Evolutionary conservation across 2,888 invertebrate species (phyloP).

Genomic region (Agriopis aurantiaria): DNA sequence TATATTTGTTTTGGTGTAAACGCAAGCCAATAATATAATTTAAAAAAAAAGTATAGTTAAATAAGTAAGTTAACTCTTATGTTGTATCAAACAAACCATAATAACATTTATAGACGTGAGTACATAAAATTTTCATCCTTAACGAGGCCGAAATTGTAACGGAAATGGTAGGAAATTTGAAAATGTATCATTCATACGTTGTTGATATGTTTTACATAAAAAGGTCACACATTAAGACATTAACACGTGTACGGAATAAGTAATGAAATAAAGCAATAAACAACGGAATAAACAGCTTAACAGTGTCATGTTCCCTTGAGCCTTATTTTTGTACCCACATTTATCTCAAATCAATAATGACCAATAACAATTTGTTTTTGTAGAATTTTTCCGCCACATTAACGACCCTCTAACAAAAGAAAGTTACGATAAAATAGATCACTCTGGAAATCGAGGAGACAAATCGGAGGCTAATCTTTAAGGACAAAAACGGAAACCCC

Average conservation of each 20-base stretch:
- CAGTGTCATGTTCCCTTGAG: neutral
- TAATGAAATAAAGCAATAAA: neutral
- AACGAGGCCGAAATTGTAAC: neutral
- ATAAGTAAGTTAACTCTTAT: neutral
- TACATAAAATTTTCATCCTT: neutral
- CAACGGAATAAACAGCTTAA: neutral
- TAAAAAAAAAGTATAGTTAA: too few relatives aligned
- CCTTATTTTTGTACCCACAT: constrained; percentile 10
- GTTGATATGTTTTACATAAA: constrained; percentile 15
- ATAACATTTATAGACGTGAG: constrained; percentile 7
- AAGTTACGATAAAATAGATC: constrained; percentile 15
- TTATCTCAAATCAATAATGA: constrained; percentile 19
- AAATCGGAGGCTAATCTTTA: constrained; percentile 14
- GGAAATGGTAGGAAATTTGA: constrained; percentile 21
- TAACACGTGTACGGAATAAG: neutral
- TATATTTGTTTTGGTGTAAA: too few relatives aligned
- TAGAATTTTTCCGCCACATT: constrained; percentile 25
- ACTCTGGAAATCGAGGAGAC: constrained; percentile 10
- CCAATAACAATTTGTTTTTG: constrained; percentile 21
- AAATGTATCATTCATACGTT: constrained; percentile 22
- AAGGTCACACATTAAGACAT: neutral
- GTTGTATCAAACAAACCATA: constrained; percentile 12
- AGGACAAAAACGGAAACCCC: neutral
- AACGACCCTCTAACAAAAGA: constrained; percentile 13
- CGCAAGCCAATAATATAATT: too few relatives aligned